A percentile compares a stretch with the other conserved stretches of the same genome.
Evolutionary conservation across 2,797 vertebrate species (phyloP).

Genomic region (Siniperca undulata): DNA sequence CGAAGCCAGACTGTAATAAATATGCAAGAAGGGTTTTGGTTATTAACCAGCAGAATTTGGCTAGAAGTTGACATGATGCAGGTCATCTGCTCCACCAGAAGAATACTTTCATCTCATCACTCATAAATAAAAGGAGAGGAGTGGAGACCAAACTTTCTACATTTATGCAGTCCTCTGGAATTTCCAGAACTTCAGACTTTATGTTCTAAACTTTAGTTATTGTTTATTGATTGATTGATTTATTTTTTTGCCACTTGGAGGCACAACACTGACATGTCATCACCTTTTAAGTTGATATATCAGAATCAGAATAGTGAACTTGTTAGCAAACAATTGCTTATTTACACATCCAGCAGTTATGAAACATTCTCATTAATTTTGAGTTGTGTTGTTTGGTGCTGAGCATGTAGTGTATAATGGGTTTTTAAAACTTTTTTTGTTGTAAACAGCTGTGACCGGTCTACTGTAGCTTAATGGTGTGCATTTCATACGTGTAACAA

Average conservation of each 20-base stretch:
- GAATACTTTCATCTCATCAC: background rate
- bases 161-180: background rate
- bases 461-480: too few species aligned
- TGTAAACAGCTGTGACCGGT: too few species aligned
- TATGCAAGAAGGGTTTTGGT: conserved; percentile 6
- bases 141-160: background rate
- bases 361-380: background rate
- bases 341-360: background rate
- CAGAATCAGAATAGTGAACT: background rate
- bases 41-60: conserved; percentile 28
- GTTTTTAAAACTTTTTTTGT: too few species aligned
- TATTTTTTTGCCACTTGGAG: background rate
- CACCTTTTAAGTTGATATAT: background rate
- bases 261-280: background rate
- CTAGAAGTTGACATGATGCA: background rate
- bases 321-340: background rate
- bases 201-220: background rate
- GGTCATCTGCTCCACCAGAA: conserved; percentile 18
- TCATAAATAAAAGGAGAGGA: background rate
- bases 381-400: background rate
- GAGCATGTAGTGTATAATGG: too few species aligned
- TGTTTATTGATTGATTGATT: background rate
- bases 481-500: too few species aligned
- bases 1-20: conserved; percentile 24
- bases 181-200: background rate